These are phyloP conservation scores for Cactoblastis cactorum DNA, from an alignment of 2,888 invertebrate genomes.

Conservation along the genomic window DNA sequence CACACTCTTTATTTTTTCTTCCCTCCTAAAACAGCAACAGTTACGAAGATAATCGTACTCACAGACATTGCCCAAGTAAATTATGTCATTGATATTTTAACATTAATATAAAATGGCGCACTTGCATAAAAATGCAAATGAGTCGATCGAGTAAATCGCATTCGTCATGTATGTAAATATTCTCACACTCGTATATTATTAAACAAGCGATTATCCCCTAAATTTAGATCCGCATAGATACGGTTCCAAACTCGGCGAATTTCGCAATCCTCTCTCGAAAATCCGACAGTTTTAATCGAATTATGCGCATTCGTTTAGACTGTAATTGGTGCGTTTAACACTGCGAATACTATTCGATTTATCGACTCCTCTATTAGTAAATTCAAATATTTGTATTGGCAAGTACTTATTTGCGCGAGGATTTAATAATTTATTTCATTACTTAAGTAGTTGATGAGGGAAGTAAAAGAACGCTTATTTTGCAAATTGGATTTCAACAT, in stretches of 20 bases:
- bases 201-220: constrained; percentile 58
- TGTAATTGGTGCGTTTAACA: constrained; percentile 19
- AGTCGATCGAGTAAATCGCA: constrained; percentile 36
- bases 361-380: constrained; percentile 1
- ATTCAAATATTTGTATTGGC: not conserved
- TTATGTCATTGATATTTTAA: not conserved
- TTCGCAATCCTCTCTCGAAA: constrained; percentile 32
- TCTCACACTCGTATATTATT: constrained; percentile 52
- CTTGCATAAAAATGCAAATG: constrained; percentile 21
- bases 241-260: constrained; percentile 19
- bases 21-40: no score
- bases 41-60: not conserved
- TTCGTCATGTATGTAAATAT: constrained; percentile 41
- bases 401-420: not conserved
- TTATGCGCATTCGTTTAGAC: constrained; percentile 60
- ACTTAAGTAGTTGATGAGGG: no score
- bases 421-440: no score
- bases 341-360: constrained; percentile 7
- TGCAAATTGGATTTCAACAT: no score
- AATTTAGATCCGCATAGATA: constrained; percentile 62
- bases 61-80: not conserved
- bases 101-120: not conserved
- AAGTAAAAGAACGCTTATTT: no score
- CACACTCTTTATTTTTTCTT: no score
- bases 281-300: constrained; percentile 53